These are phyloP conservation scores for Bubo blakistoni DNA, from an alignment of 2,113 vertebrate genomes.

Conservation along the genomic window DNA sequence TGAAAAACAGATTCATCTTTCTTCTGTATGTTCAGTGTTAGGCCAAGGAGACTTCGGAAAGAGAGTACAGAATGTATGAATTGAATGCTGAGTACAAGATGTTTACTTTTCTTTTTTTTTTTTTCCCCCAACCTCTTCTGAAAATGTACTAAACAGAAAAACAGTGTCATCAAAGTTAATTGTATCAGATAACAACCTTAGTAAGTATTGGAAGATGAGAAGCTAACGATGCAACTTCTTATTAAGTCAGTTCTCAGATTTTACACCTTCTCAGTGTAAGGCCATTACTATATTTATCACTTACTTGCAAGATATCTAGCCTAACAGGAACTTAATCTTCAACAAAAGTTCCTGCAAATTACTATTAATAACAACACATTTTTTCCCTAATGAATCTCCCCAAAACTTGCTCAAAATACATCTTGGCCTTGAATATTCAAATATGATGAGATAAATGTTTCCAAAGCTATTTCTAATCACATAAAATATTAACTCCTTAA, in stretches of 20 bases:
- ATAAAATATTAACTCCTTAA: not conserved
- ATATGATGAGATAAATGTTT: not conserved
- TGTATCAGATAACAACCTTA: not conserved
- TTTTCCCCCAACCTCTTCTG: accelerated
- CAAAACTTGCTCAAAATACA: not conserved
- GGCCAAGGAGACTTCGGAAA: not conserved
- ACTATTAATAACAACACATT: not conserved
- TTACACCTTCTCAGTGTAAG: not conserved
- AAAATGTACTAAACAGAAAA: not conserved
- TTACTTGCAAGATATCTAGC: not conserved
- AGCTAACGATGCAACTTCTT: not conserved
- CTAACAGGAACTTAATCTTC: not conserved
- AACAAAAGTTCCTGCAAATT: not conserved
- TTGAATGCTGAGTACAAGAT: not conserved
- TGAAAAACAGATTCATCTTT: not conserved
- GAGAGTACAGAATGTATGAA: not conserved
- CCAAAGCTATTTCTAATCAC: not conserved
- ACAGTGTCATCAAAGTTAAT: not conserved
- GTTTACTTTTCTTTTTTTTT: not conserved
- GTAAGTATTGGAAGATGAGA: not conserved
- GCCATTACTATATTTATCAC: not conserved
- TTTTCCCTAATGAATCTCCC: not conserved
- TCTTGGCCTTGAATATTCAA: not conserved
- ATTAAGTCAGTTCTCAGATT: not conserved
- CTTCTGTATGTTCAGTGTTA: not conserved